Evolutionary conservation across 37 sponge, comb jelly and placozoan species (phyloP), one percentile per base, ranked within the genome.

Genomic region (Bolinopsis microptera): DNA sequence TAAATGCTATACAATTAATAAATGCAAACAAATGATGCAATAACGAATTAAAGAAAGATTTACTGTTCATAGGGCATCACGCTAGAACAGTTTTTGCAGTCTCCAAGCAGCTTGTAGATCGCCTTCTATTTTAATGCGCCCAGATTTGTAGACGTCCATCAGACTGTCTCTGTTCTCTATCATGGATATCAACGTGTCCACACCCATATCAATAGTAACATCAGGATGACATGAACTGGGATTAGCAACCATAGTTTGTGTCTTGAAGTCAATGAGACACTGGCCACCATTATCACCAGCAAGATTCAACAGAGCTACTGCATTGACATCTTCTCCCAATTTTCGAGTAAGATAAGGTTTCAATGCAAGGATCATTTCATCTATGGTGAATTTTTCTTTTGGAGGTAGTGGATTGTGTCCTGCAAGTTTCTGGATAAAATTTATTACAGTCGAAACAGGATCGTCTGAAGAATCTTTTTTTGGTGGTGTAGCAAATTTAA

Each of bases 241-340:
- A 41, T 37, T 41, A 5, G 32, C 35, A 36, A 39, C 26, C 48
- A 86, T 86, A 39, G 90, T 36, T 21, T 38, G 36, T 33, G 32
- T 86, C 26, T 41, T 86, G 22, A 86, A 86, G 61, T 86, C 90
- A 40, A 86, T 39, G 18, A 86, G 90, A 24, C 90, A 86, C 13
- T 33, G 1, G 90, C 90, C 90, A 13, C 90, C 90, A 23, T 41
- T 86, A n/a, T 38, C 61, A 23, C 90, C 90, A 16, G n/a, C 61
- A 25, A 86, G 90, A 13, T 86, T 18, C 30, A 86, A 38, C 23
- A 86, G 28, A 13, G 36, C 61, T 13, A 86, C 90, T 39, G 90
- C 90, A 40, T 86, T 41, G 2, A 86, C 90, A 24, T 38, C 30
- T 86, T 39, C 27, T 36, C 90, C 32, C 0, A 39, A 35, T 39